Conservation (phyloP, 2,797 vertebrate species). For the Mormyrus proboscirostris region DNA sequence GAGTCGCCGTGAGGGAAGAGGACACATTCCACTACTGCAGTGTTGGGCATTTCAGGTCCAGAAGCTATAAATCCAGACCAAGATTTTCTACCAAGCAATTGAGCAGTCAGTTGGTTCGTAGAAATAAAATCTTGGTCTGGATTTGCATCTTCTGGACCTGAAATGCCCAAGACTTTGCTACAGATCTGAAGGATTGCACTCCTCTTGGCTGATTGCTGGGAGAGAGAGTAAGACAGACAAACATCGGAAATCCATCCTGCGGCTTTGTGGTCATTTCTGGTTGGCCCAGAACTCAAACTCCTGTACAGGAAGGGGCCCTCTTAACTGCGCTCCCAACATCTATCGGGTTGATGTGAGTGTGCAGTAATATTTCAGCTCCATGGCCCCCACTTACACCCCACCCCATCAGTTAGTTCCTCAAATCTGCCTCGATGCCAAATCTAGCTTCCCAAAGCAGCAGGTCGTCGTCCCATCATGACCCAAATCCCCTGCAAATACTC, state of each 20-base stretch:
- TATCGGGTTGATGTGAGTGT: background rate
- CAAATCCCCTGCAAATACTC: background rate
- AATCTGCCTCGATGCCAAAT: no score
- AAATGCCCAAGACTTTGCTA: background rate
- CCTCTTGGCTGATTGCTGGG: background rate
- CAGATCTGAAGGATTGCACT: background rate
- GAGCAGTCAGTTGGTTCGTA: background rate
- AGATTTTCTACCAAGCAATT: background rate
- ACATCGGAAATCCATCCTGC: background rate
- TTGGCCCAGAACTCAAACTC: background rate
- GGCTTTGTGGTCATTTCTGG: background rate
- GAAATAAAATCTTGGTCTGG: background rate
- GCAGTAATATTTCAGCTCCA: background rate
- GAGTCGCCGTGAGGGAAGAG: background rate
- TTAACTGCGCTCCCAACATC: background rate
- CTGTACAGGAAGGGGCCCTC: background rate
- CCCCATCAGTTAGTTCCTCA: no score
- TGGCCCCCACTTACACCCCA: background rate
- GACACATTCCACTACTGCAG: background rate
- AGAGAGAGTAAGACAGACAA: background rate
- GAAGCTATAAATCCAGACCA: background rate
- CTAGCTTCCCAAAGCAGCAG: background rate
- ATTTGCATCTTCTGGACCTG: background rate
- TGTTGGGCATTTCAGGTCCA: background rate
- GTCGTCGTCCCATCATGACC: background rate